Conservation (phyloP, 2,888 invertebrate genomes). For the Macroteleia sp. region DNA sequence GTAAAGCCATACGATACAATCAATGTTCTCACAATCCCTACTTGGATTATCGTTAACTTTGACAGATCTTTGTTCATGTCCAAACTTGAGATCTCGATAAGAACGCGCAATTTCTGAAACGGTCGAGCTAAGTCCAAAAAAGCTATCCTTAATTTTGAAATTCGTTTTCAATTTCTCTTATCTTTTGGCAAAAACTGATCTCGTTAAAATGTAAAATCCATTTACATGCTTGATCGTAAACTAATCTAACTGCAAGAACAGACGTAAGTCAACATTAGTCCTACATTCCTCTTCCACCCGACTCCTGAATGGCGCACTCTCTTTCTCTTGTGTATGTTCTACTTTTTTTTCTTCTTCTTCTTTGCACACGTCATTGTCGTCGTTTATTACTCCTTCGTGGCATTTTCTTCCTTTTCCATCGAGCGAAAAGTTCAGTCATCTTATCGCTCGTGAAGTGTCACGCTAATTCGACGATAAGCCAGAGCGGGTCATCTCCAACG, state of each 20-base stretch:
- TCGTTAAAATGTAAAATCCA: not conserved
- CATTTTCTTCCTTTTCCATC: not conserved
- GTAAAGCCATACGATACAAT: too few relatives aligned
- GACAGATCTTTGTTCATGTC: too few relatives aligned
- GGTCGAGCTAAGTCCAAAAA: too few relatives aligned
- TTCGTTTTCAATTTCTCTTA: not conserved
- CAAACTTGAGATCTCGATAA: not conserved
- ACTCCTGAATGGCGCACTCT: too few relatives aligned
- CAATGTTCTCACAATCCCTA: too few relatives aligned
- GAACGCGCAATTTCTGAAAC: too few relatives aligned
- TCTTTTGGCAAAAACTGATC: not conserved
- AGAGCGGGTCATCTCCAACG: conserved; percentile 32
- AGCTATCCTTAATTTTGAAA: too few relatives aligned
- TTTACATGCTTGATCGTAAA: not conserved
- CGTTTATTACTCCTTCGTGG: not conserved
- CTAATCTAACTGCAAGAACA: not conserved
- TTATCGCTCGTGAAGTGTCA: conserved; percentile 21
- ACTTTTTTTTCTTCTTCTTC: not conserved
- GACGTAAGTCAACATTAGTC: too few relatives aligned
- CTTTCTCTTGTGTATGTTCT: not conserved
- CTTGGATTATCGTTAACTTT: too few relatives aligned
- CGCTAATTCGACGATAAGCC: conserved; percentile 19
- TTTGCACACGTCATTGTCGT: too few relatives aligned
- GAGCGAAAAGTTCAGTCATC: too few relatives aligned
- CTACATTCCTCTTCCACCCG: too few relatives aligned